Evolutionary conservation across 2,797 vertebrate genomes (phyloP).

Genomic region (Takifugu ocellatus): DNA sequence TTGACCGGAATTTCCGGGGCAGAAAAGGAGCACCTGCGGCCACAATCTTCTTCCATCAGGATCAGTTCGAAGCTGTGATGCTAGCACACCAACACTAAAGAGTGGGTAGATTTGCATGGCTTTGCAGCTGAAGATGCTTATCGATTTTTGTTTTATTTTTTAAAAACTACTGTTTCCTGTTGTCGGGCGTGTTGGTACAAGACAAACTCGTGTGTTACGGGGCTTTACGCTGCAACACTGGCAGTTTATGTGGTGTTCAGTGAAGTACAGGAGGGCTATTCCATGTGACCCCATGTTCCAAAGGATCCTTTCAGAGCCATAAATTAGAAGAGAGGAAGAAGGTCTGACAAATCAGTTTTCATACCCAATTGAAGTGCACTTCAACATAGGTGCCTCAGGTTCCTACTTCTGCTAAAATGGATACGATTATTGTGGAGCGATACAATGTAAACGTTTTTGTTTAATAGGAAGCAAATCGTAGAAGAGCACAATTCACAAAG

Average conservation of each 20-base stretch:
- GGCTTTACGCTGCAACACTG: conserved; percentile 75
- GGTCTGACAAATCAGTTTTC: conserved; percentile 62
- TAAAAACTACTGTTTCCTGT: conserved; percentile 42
- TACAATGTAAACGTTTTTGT: conserved; percentile 61
- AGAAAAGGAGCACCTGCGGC: conserved; percentile 73
- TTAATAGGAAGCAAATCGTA: conserved; percentile 40
- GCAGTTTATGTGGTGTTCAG: conserved; percentile 39
- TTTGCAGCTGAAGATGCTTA: conserved; percentile 61
- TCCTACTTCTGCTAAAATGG: conserved; percentile 55
- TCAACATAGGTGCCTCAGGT: conserved; percentile 81
- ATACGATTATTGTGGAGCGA: conserved; percentile 61
- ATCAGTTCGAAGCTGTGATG: conserved; percentile 65
- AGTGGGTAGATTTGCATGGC: conserved; percentile 66
- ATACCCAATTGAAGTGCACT: conserved; percentile 81
- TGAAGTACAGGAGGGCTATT: conserved; percentile 54
- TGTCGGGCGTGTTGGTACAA: conserved; percentile 50
- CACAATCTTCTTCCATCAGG: conserved; percentile 55
- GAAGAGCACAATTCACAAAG: conserved; percentile 67
- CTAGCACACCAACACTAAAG: conserved; percentile 60
- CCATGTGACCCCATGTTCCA: conserved; percentile 34
- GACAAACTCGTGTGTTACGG: conserved; percentile 66
- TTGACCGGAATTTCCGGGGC: conserved; percentile 45
- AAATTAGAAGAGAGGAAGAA: conserved; percentile 48
- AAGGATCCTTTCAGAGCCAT: conserved; percentile 70
- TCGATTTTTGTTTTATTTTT: conserved; percentile 36